phyloP scores from a whole-genome alignment of 2,113 vertebrate species.

The Ciconia boyciana region DNA sequence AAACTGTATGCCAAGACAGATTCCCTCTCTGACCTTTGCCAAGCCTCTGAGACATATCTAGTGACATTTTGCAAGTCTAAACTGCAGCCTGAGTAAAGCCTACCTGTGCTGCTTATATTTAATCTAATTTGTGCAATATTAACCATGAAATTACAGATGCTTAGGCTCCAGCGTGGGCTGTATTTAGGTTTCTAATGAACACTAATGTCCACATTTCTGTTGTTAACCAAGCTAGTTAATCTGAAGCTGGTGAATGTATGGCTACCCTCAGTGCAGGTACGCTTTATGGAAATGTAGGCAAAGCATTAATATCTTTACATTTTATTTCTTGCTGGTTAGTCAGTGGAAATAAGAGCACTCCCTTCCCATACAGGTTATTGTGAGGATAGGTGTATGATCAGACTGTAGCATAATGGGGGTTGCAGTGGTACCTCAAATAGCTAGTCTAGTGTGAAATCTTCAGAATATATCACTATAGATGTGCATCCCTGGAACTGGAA shows the following conservation, averaged over 20 bases:
- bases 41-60: neutral
- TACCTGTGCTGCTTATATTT: neutral
- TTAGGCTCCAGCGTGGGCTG: neutral
- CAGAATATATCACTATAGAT: neutral
- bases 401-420: neutral
- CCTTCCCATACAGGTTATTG: neutral
- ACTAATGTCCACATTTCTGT: neutral
- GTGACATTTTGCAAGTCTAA: neutral
- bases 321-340: neutral
- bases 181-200: neutral
- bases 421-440: neutral
- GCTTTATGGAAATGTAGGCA: neutral
- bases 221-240: neutral
- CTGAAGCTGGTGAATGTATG: neutral
- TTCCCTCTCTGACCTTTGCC: neutral
- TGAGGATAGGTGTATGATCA: neutral
- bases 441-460: neutral
- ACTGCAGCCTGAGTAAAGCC: neutral
- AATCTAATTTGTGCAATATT: neutral
- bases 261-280: neutral
- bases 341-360: neutral
- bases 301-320: neutral
- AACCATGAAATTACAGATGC: neutral
- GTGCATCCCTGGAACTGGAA: neutral
- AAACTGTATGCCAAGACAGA: neutral